phyloP scores from a whole-genome alignment of 1,140 invertebrate genomes.

The Choristoneura fumiferana region DNA sequence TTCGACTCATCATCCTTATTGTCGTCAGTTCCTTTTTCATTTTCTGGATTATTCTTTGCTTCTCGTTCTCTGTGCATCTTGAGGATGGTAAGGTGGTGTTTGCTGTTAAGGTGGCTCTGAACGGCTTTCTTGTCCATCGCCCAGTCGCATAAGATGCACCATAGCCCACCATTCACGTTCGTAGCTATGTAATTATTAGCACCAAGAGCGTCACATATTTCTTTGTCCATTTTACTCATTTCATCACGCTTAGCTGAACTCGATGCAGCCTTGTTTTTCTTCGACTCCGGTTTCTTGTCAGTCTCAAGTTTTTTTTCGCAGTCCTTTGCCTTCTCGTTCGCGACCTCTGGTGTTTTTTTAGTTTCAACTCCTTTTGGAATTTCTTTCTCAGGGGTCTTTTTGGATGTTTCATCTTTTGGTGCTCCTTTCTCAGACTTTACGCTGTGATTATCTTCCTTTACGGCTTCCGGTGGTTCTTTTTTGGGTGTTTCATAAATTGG shows the following conservation, averaged over 20 bases:
- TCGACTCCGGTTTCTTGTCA: slow-evolving; percentile 15
- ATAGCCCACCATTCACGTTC: slow-evolving; percentile 7
- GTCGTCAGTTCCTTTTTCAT: slow-evolving; percentile 11
- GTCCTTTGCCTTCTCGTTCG: not conserved
- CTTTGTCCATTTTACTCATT: slow-evolving; percentile 19
- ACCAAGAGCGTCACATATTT: slow-evolving; percentile 24
- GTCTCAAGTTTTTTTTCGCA: slow-evolving; percentile 17
- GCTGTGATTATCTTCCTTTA: not conserved
- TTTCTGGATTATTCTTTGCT: slow-evolving; percentile 11
- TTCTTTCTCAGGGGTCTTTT: not conserved
- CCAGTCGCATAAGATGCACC: slow-evolving; percentile 34
- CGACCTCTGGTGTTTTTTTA: not conserved
- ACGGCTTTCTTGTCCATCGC: slow-evolving; percentile 1
- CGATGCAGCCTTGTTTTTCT: not conserved
- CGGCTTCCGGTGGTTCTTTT: not conserved
- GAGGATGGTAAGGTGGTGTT: slow-evolving; percentile 29
- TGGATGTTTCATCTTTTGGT: not conserved
- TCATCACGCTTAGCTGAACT: not conserved
- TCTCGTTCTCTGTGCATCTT: slow-evolving; percentile 30
- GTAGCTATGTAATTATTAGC: slow-evolving; percentile 25
- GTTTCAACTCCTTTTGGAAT: not conserved
- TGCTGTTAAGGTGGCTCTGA: slow-evolving; percentile 18
- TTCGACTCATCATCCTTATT: slow-evolving; percentile 12
- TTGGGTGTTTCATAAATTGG: not conserved
- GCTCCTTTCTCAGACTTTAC: not conserved